These are phyloP conservation scores for Drosophila kokeensis DNA, from an alignment of 2,888 invertebrate species.

Conservation along the genomic window DNA sequence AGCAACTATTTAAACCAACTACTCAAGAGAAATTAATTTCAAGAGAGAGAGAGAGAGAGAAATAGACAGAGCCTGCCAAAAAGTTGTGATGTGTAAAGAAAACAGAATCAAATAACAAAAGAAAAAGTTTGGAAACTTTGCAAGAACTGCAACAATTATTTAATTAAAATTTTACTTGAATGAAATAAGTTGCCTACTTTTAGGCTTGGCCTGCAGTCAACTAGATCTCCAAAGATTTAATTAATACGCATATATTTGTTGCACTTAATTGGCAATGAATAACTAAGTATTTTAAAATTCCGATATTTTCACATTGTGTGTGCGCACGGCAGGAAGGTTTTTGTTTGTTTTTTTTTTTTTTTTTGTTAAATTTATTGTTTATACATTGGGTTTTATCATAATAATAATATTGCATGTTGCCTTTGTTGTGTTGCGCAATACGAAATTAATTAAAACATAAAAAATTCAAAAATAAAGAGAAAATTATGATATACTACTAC, in stretches of 20 bases:
- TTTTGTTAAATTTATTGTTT: neutral
- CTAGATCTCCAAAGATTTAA: slow-evolving; percentile 13
- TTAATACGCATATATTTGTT: slow-evolving; percentile 23
- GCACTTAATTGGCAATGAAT: slow-evolving; percentile 42
- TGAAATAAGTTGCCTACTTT: slow-evolving; percentile 47
- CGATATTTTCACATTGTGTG: slow-evolving; percentile 49
- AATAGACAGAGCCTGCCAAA: slow-evolving; percentile 10
- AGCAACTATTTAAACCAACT: slow-evolving; percentile 57
- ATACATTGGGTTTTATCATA: slow-evolving; percentile 16
- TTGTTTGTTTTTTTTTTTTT: slow-evolving; percentile 42
- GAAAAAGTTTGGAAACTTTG: slow-evolving; percentile 42
- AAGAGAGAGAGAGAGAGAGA: slow-evolving; percentile 41
- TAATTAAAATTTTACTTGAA: slow-evolving; percentile 26
- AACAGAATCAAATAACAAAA: slow-evolving; percentile 36
- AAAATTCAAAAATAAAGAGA: slow-evolving; percentile 30
- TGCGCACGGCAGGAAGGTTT: slow-evolving; percentile 85
- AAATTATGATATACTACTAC: slow-evolving; percentile 33
- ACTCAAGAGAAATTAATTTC: slow-evolving; percentile 48
- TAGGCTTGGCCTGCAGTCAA: slow-evolving; percentile 33
- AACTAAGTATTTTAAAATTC: slow-evolving; percentile 29
- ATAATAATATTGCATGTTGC: slow-evolving; percentile 35
- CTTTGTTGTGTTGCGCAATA: slow-evolving; percentile 21
- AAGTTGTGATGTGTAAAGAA: slow-evolving; percentile 7
- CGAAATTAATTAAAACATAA: slow-evolving; percentile 41
- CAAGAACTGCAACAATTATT: slow-evolving; percentile 12